Evolutionary conservation across 2,888 invertebrate genomes (phyloP), one percentile per base, ranked within the genome.

Genomic region (Eucera pruinosa): DNA sequence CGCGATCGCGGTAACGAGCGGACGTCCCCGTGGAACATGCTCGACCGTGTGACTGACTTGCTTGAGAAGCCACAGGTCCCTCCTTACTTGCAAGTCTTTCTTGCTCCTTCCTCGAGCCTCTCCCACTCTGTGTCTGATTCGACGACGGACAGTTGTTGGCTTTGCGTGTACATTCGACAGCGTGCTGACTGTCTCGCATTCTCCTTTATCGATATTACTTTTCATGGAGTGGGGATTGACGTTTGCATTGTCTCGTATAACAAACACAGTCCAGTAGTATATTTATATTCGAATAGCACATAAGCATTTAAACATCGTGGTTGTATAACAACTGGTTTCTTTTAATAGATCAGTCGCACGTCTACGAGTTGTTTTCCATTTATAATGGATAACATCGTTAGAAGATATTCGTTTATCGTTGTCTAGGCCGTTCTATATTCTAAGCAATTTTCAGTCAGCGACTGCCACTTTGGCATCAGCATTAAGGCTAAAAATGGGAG

Each of bases 141-240:
- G 47, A 69, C 74, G 47, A 69, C 70, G 65, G 61, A 64, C 65
- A 66, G 61, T 62, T 78, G 80, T 58, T 41, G 80, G 79, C n/a
- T 30, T 25, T 50, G 73, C 83, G 77, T 88, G 86, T 84, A 89
- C 88, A 89, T 90, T 89, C 84, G 86, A 82, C 85, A 86, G 85
- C 86, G 87, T 87, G 86, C 86, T 85, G 54, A 43, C 70, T 88
- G 85, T 87, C 85, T 9, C 27, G 36, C 83, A 84, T 85, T 86
- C 83, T 78, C 85, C 81, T 73, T 78, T 73, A 73, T 80, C 36
- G 36, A 11, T 11, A 11, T 36, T 11, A 1, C 64, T 52, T 64
- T 27, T 50, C 39, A 39, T 30, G 18, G 67, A 72, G 80, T 72
- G 78, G 81, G 80, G 78, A 79, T 47, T 61, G 69, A 72, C 45